phyloP scores from a whole-genome alignment of 2,113 vertebrate species.

The Siphamia tubifer region DNA sequence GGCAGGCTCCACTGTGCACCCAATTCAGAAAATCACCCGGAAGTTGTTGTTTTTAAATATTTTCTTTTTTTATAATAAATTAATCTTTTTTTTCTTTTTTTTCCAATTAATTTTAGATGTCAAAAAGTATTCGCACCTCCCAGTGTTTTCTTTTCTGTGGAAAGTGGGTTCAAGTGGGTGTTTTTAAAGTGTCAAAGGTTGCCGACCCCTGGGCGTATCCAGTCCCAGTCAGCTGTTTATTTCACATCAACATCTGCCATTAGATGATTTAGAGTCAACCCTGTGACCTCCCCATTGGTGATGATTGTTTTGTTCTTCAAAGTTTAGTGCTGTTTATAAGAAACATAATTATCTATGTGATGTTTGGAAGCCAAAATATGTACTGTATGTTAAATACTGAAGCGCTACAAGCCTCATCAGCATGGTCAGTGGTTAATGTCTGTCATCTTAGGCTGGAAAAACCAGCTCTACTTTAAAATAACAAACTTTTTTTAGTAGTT shows the following conservation, averaged over 20 bases:
- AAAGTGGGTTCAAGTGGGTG: too few species aligned
- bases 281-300: conserved; percentile 56
- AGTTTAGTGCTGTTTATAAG: conserved; percentile 68
- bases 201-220: not conserved
- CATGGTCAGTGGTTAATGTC: conserved; percentile 61
- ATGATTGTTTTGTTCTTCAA: conserved; percentile 61
- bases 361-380: conserved; percentile 56
- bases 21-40: too few species aligned
- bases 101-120: too few species aligned
- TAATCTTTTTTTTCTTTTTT: too few species aligned
- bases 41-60: too few species aligned
- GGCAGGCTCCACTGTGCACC: too few species aligned
- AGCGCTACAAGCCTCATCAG: conserved; percentile 41
- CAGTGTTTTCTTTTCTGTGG: too few species aligned
- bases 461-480: conserved; percentile 27
- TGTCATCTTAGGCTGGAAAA: conserved; percentile 50
- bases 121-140: too few species aligned
- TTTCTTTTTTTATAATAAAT: too few species aligned
- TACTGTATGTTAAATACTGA: conserved; percentile 49
- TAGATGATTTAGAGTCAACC: conserved; percentile 20
- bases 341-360: conserved; percentile 57
- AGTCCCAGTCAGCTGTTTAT: conserved; percentile 16
- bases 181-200: too few species aligned
- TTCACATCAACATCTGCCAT: conserved; percentile 2
- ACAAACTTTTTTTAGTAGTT: conserved; percentile 35